Conservation (phyloP, 2,797 vertebrate genomes). For the Tympanoctomys barrerae region DNA sequence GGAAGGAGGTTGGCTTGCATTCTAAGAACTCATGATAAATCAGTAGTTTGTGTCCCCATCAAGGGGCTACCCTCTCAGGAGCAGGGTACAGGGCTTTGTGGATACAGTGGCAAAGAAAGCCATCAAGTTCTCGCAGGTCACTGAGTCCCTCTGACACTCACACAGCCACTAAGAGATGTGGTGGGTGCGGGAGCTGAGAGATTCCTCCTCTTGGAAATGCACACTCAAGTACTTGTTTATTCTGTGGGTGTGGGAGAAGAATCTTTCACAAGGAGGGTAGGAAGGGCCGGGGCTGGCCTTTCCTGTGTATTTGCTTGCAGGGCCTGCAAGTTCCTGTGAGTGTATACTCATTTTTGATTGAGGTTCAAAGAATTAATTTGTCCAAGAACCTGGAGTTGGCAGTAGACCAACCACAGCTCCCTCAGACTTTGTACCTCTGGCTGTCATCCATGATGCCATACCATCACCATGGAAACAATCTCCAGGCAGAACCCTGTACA, state of each 20-base stretch:
- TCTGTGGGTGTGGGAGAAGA: accelerated
- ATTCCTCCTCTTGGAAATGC: accelerated
- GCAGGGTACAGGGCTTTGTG: neutral
- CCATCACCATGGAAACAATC: neutral
- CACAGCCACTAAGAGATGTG: no score
- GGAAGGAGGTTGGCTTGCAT: accelerated
- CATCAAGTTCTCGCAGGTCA: accelerated
- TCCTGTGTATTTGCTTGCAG: accelerated
- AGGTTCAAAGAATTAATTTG: neutral
- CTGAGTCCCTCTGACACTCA: accelerated
- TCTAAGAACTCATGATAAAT: accelerated
- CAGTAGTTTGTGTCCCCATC: accelerated
- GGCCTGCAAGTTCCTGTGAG: neutral
- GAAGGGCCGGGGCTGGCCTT: accelerated
- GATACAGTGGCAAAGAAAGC: accelerated
- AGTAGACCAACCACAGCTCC: accelerated
- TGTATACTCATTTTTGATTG: accelerated
- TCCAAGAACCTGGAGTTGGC: neutral
- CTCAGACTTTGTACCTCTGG: neutral
- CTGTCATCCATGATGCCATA: accelerated
- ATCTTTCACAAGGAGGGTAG: accelerated
- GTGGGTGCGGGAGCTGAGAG: accelerated
- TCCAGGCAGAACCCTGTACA: accelerated
- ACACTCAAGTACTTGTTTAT: accelerated
- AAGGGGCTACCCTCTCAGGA: accelerated